Evolutionary conservation across 2,888 invertebrate genomes (phyloP).

Genomic region (Chloromyia formosa): DNA sequence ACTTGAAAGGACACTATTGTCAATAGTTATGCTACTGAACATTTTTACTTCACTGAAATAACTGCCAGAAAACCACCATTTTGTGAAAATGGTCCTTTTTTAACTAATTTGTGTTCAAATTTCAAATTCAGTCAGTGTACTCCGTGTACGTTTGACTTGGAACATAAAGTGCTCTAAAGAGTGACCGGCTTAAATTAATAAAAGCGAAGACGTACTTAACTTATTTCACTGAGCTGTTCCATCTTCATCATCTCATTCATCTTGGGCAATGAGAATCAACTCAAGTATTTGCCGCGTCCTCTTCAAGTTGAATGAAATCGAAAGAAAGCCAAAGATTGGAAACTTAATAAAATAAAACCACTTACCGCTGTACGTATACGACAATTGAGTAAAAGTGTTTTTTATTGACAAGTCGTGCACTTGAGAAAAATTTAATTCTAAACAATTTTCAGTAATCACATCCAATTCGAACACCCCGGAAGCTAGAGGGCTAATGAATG

Average conservation of each 20-base stretch:
- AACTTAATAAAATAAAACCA: slow-evolving; percentile 31
- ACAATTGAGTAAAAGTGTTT: slow-evolving; percentile 47
- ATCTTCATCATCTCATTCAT: background rate
- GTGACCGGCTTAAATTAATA: slow-evolving; percentile 29
- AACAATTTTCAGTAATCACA: slow-evolving; percentile 40
- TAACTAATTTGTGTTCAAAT: too few species aligned
- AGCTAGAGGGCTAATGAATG: slow-evolving; percentile 23
- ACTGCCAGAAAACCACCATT: too few species aligned
- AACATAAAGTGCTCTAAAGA: background rate
- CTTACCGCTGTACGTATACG: background rate
- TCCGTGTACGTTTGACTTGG: too few species aligned
- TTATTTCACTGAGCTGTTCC: slow-evolving; percentile 20
- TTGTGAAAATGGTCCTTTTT: too few species aligned
- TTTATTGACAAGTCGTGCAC: slow-evolving; percentile 45
- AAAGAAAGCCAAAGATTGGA: slow-evolving; percentile 30
- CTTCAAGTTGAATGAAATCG: slow-evolving; percentile 26
- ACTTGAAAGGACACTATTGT: too few species aligned
- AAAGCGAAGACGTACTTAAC: slow-evolving; percentile 26
- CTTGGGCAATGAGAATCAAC: slow-evolving; percentile 6
- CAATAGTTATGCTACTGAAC: too few species aligned
- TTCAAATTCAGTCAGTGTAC: too few species aligned
- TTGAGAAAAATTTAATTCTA: slow-evolving; percentile 47
- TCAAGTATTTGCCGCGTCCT: slow-evolving; percentile 1
- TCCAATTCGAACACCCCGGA: slow-evolving; percentile 39
- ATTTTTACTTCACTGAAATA: too few species aligned